Percentiles rank a stretch among this genome's conserved stretches.
phyloP scores from a whole-genome alignment of 2,113 vertebrate species.

The Cyrtonyx montezumae region DNA sequence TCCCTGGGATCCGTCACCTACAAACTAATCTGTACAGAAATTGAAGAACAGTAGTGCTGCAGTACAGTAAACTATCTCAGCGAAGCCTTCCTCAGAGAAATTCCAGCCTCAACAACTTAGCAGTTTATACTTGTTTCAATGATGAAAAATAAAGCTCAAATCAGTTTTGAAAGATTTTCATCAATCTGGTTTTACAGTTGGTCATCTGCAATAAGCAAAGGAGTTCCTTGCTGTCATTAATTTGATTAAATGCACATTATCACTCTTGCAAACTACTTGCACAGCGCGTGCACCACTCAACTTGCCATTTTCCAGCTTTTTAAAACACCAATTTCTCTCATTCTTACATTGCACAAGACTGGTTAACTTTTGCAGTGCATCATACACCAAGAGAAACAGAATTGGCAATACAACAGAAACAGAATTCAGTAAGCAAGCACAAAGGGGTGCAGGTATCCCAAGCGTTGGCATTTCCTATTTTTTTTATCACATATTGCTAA shows the following conservation, averaged over 20 bases:
- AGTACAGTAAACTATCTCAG: fast-evolving
- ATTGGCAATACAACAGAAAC: neutral
- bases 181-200: neutral
- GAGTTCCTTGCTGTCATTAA: neutral
- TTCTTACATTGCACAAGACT: neutral
- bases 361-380: neutral
- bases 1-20: neutral
- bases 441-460: neutral
- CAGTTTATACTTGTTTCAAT: neutral
- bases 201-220: neutral
- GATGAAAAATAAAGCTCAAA: neutral
- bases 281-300: neutral
- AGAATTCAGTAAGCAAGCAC: neutral
- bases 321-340: neutral
- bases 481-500: fast-evolving
- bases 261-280: neutral
- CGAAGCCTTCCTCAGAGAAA: fast-evolving
- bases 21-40: neutral
- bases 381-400: neutral
- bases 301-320: fast-evolving
- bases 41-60: neutral
- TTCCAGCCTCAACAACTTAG: neutral
- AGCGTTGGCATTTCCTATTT: neutral
- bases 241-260: neutral
- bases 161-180: neutral